Base-by-base conservation (phyloP, 2,888 invertebrate species). In the Euplexia lucipara region DNA sequence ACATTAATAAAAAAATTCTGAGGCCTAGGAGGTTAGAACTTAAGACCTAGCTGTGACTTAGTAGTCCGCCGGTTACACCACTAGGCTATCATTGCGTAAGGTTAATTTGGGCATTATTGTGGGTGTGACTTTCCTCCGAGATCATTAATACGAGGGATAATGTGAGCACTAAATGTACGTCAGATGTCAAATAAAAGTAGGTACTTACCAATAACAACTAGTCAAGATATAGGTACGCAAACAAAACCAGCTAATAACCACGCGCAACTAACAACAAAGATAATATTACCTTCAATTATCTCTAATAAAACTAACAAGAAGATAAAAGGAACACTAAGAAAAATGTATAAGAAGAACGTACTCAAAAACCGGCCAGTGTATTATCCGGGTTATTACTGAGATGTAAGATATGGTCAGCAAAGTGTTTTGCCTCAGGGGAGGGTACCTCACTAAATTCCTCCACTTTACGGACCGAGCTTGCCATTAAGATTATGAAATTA, bases 401-500 rank as follows among this genome's bases (percentile, higher is more conserved):
- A 87, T 87, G 86, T 90, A 90, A 89, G 90, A 89, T 90, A 90
- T 89, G 91, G 91, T 90, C 91, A 92, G 90, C 86, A 86, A 88
- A 90, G 89, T 90, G 88, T 87, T 87, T 83, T 85, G 83, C 86
- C 91, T 83, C 88, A 54, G 69, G 89, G 89, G 90, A 89, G 85
- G 81, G 79, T 82, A 85, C 86, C 89, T 83, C 88, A 90, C 90
- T 93, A 92, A 93, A 92, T 89, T 91, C 87, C 83, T 76, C 83
- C 91, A 90, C 88, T 93, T 93, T 93, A 93, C 90, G 90, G 87
- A 85, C 84, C 83, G 83, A 89, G 88, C 83, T 87, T 83, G 83
- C 91, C 87, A 90, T 93, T 93, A 92, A 92, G 91, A 92, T 93
- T 94, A 93, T 91, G 92, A 93, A 93, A 92, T 94, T 93, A 94